Evolutionary conservation across 2,888 invertebrate species (phyloP), one percentile per base, ranked within the genome.

Genomic region (Mystacides longicornis): DNA sequence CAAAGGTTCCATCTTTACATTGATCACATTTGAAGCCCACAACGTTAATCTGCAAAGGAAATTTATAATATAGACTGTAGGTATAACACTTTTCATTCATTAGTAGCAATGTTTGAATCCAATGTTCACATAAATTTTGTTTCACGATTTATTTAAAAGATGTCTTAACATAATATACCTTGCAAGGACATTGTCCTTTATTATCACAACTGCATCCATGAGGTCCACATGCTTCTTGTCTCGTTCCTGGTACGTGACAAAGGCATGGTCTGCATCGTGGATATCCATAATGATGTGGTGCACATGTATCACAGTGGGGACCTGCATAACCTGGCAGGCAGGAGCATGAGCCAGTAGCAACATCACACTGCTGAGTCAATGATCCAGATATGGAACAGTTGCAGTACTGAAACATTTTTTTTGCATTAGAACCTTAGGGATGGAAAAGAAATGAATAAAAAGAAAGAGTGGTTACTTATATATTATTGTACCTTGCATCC

Each of bases 1-100:
- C 93, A 70, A 97, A 98, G 0, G 93, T 89, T 19, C 91, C 89
- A 42, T 84, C 81, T 62, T 83, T 82, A 71, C 98, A 99, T 16
- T 77, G 71, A 66, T 89, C 83, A 69, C 98, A 99, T 63, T 87
- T 86, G 49, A 82, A 81, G 0, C 97, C 97, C 5, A 83, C 80
- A 0, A 87, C 93, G 65, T 93, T 86, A 55, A 82, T 81, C 90
- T 91, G 69, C 3, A 48, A 49, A 23, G 5, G 4, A 47, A 52
- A 43, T 33, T 37, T 33, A 20, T 11, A 7, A 11, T 7, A 27
- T 27, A 27, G 5, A 7, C 27, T 7, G 27, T 27, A 11, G 37
- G 27, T 27, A 7, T 27, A 11, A 27, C 11, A 7, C 5, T 27
- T 27, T 27, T 27, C 27, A 27, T 27, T 27, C 11, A 7, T 27